Percentiles rank a stretch among this genome's conserved stretches.
These are phyloP conservation scores for Argyrosomus regius DNA, from an alignment of 2,797 vertebrate species.

Conservation along the genomic window DNA sequence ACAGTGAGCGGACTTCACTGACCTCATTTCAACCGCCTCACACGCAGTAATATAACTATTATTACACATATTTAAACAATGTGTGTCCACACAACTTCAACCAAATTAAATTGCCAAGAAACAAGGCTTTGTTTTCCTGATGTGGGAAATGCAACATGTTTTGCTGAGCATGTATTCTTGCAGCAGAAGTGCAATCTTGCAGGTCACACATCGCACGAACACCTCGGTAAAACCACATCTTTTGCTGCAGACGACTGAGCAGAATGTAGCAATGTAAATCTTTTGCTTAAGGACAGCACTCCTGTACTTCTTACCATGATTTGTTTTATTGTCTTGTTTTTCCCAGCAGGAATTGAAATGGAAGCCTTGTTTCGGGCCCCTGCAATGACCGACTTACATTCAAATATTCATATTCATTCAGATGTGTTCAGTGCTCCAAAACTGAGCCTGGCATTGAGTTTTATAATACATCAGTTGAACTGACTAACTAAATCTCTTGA, in stretches of 20 bases:
- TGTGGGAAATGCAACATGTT: slow-evolving; percentile 43
- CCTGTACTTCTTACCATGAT: neutral
- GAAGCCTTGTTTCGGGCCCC: neutral
- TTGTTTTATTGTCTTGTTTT: slow-evolving; percentile 13
- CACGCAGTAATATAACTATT: neutral
- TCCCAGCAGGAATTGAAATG: slow-evolving; percentile 1
- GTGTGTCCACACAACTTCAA: neutral
- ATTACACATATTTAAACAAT: neutral
- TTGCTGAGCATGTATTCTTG: slow-evolving; percentile 46
- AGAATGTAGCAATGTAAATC: neutral
- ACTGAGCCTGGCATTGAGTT: neutral
- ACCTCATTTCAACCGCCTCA: no score
- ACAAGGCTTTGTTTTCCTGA: slow-evolving; percentile 4
- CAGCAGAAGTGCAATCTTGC: slow-evolving; percentile 17
- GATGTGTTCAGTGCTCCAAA: neutral
- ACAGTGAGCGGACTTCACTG: neutral
- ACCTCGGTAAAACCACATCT: slow-evolving; percentile 59
- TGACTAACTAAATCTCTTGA: neutral
- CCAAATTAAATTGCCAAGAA: neutral
- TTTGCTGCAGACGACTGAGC: slow-evolving; percentile 21
- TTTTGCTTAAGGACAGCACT: neutral
- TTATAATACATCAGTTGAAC: neutral
- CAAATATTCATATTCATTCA: neutral
- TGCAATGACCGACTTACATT: neutral
- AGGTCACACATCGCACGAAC: neutral